phyloP scores from a whole-genome alignment of 2,113 vertebrate species.

The Eolophus roseicapilla region DNA sequence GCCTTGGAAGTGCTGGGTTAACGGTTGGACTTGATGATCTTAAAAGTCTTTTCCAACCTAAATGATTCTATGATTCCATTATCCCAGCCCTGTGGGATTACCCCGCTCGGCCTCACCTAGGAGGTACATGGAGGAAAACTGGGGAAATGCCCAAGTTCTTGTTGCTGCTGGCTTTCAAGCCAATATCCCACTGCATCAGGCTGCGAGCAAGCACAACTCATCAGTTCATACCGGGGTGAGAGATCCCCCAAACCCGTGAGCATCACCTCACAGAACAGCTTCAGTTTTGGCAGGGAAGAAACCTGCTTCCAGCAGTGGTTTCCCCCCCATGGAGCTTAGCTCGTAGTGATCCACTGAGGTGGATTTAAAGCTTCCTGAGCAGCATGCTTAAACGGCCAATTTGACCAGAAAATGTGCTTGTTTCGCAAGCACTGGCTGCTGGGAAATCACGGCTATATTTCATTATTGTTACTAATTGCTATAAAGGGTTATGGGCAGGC shows the following conservation, averaged over 20 bases:
- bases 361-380: constrained; percentile 52
- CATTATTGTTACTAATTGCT: constrained; percentile 58
- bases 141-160: not conserved
- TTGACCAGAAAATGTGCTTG: constrained; percentile 25
- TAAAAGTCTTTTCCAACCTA: not conserved
- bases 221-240: fast-evolving
- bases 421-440: not conserved
- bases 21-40: fast-evolving
- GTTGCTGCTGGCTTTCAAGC: not conserved
- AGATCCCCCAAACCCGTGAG: not conserved
- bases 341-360: not conserved
- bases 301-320: not conserved
- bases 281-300: not conserved
- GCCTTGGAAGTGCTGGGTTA: not conserved
- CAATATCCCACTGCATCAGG: not conserved
- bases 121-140: not conserved
- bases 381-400: constrained; percentile 14
- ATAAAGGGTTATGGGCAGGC: not conserved
- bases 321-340: not conserved
- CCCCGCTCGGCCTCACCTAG: not conserved
- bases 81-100: fast-evolving
- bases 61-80: not conserved
- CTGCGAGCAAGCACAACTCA: fast-evolving
- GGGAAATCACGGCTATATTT: constrained; percentile 34
- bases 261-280: not conserved